Conservation (phyloP, 2,888 invertebrate genomes). For the Camponotus fellah region DNA sequence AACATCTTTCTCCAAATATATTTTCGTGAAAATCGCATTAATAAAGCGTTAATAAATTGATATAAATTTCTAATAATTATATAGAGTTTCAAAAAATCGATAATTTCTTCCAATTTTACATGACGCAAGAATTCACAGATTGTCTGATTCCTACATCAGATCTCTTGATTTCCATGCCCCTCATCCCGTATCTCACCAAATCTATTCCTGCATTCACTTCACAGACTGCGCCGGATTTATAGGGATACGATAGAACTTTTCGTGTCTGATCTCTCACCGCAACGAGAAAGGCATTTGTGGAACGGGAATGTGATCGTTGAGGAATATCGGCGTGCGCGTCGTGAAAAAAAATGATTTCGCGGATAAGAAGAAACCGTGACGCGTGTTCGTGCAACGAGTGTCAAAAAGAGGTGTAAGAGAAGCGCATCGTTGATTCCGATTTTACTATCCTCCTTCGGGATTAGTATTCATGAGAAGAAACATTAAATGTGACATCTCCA, state of each 20-base stretch:
- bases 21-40: neutral
- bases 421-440: conserved; percentile 1
- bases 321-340: neutral
- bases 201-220: conserved; percentile 44
- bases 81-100: neutral
- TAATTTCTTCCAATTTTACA: neutral
- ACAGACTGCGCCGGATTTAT: conserved; percentile 40
- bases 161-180: conserved; percentile 36
- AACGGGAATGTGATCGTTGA: conserved; percentile 24
- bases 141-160: conserved; percentile 36
- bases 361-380: conserved; percentile 21
- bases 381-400: conserved; percentile 14
- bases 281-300: conserved; percentile 1
- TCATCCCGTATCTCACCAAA: conserved; percentile 30
- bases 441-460: neutral
- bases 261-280: neutral
- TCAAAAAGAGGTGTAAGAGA: neutral
- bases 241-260: conserved; percentile 40
- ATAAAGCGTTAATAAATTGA: conserved; percentile 12
- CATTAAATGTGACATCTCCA: conserved; percentile 42
- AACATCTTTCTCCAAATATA: neutral
- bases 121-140: neutral
- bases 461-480: conserved; percentile 39
- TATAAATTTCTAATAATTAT: neutral
- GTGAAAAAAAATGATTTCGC: conserved; percentile 37